Evolutionary conservation across 2,113 vertebrate species (phyloP).

Genomic region (Mohoua ochrocephala): DNA sequence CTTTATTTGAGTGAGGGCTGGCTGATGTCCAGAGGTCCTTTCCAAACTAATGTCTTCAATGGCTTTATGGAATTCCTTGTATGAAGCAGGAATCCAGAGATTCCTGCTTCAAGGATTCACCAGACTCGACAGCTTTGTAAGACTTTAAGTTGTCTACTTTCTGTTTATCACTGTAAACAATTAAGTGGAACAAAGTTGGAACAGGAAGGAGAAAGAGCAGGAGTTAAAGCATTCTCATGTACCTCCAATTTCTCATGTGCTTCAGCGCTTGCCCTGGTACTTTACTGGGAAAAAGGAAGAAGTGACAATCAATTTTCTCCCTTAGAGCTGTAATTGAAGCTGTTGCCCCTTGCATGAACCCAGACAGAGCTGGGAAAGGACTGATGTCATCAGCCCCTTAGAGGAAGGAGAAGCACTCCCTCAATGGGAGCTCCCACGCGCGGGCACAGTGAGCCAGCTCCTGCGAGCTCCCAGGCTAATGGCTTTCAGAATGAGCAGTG

Average conservation of each 20-base stretch:
- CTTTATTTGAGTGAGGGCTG: neutral
- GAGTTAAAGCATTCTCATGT: neutral
- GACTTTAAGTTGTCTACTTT: neutral
- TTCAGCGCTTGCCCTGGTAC: neutral
- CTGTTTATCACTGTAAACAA: neutral
- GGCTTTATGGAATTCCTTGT: neutral
- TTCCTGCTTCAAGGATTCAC: neutral
- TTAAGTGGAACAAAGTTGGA: neutral
- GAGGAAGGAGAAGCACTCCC: slow-evolving; percentile 1
- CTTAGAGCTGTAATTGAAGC: neutral
- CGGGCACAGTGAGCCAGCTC: neutral
- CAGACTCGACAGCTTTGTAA: neutral
- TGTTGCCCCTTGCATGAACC: slow-evolving; percentile 55
- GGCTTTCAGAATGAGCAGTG: neutral
- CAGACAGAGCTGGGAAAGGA: slow-evolving; percentile 30
- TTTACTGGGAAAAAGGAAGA: slow-evolving; percentile 12
- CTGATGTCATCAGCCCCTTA: slow-evolving; percentile 11
- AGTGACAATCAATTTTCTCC: slow-evolving; percentile 26
- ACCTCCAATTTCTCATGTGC: neutral
- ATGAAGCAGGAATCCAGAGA: neutral
- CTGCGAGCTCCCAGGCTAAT: neutral
- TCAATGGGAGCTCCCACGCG: neutral
- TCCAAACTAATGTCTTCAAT: neutral
- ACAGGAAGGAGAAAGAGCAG: neutral
- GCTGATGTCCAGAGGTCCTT: neutral